Evolutionary conservation across 2,113 vertebrate genomes (phyloP).

Genomic region (Cacatua alba): DNA sequence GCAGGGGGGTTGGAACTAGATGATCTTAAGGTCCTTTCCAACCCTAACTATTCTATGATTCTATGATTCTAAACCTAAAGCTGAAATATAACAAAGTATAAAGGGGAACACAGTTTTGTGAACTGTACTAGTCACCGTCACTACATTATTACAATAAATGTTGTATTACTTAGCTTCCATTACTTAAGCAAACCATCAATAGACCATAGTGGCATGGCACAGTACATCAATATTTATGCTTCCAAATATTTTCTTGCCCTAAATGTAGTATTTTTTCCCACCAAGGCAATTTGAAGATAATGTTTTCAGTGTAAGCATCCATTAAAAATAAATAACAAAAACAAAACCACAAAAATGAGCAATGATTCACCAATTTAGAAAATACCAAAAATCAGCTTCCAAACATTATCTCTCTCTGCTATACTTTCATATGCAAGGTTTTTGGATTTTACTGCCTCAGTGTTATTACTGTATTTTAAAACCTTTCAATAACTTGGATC

Average conservation of each 20-base stretch:
- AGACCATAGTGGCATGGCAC: neutral
- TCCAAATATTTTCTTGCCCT: neutral
- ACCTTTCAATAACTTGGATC: neutral
- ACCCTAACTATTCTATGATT: too few species aligned
- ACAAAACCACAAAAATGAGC: neutral
- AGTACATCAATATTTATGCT: neutral
- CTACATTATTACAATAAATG: neutral
- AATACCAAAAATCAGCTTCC: neutral
- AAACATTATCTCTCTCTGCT: neutral
- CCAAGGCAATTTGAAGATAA: neutral
- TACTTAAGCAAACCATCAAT: neutral
- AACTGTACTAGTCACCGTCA: neutral
- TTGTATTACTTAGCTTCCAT: neutral
- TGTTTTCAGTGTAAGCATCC: neutral
- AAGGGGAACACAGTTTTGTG: neutral
- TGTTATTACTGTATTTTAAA: neutral
- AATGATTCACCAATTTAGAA: neutral
- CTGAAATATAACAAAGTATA: neutral
- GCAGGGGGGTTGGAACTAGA: too few species aligned
- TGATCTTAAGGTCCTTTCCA: too few species aligned
- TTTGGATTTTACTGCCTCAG: neutral
- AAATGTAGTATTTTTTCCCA: neutral
- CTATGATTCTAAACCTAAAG: neutral
- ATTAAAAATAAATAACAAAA: neutral
- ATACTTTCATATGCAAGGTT: neutral